Evolutionary conservation across 1,140 invertebrate genomes (phyloP).

Genomic region (Euwallacea similis): DNA sequence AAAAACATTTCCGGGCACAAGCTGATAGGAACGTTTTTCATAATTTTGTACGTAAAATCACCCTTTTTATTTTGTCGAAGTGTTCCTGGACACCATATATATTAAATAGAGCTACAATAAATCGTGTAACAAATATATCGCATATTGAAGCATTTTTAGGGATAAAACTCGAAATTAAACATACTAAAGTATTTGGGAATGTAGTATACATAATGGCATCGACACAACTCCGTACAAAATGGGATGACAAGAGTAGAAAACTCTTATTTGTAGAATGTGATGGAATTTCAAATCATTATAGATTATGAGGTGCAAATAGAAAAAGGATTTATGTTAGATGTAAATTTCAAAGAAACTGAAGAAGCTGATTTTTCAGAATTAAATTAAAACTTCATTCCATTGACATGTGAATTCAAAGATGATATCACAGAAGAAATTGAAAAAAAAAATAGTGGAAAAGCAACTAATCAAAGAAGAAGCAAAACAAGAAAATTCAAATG

Average conservation of each 20-base stretch:
- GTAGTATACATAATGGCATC: constrained; percentile 50
- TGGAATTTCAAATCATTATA: constrained; percentile 25
- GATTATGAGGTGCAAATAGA: constrained; percentile 39
- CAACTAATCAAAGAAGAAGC: constrained; percentile 36
- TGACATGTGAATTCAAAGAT: constrained; percentile 2
- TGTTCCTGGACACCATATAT: no score
- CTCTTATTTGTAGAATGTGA: constrained; percentile 52
- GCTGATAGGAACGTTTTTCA: no score
- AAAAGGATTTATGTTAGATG: constrained; percentile 44
- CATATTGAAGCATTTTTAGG: constrained; percentile 40
- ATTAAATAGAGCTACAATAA: constrained; percentile 46
- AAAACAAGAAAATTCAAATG: background rate
- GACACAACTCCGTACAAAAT: constrained; percentile 50
- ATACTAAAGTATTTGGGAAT: constrained; percentile 54
- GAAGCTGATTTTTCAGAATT: constrained; percentile 6
- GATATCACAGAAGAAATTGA: constrained; percentile 38
- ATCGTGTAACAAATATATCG: background rate
- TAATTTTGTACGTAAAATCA: no score
- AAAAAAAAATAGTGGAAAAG: constrained; percentile 39
- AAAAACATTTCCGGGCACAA: no score
- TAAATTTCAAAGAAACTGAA: constrained; percentile 42
- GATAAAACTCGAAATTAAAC: constrained; percentile 53
- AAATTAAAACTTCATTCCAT: constrained; percentile 1
- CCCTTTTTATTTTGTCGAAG: no score
- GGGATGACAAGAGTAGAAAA: constrained; percentile 48